A percentile compares a stretch with the other conserved stretches of the same genome.
Conservation (phyloP, 2,888 invertebrate genomes). For the Heteropelma amictum region DNA sequence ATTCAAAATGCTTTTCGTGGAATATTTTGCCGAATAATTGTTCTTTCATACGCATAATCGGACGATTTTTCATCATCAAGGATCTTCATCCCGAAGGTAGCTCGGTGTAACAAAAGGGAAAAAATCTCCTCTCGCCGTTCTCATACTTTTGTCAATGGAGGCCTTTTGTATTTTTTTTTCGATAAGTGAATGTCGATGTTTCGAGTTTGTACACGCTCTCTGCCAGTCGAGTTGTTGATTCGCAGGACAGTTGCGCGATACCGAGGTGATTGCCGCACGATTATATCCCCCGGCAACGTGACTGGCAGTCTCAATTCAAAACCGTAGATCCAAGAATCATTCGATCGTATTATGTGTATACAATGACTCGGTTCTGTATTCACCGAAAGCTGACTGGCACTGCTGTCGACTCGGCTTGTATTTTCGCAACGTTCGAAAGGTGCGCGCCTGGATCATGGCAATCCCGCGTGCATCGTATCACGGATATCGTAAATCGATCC, state of each 20-base stretch:
- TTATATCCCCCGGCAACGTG: slow-evolving; percentile 57
- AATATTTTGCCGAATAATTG: no score
- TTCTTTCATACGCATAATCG: no score
- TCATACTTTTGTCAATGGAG: neutral
- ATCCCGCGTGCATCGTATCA: slow-evolving; percentile 55
- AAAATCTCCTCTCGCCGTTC: neutral
- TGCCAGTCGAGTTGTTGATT: no score
- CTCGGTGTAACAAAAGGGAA: neutral
- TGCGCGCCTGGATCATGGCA: slow-evolving; percentile 62
- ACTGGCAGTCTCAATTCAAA: slow-evolving; percentile 49
- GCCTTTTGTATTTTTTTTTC: slow-evolving; percentile 17
- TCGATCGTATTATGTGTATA: slow-evolving; percentile 21
- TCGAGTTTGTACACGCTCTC: slow-evolving; percentile 13
- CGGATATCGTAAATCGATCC: neutral
- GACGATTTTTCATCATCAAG: no score
- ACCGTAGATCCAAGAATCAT: slow-evolving; percentile 30
- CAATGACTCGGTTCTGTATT: slow-evolving; percentile 57
- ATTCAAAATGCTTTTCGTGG: no score
- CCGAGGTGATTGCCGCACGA: slow-evolving; percentile 55
- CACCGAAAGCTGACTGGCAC: slow-evolving; percentile 42
- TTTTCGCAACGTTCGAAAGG: slow-evolving; percentile 27
- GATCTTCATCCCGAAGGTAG: neutral
- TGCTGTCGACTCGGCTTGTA: no score
- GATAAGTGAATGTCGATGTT: slow-evolving; percentile 38
- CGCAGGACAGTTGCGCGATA: neutral